A percentile compares a stretch with the other conserved stretches of the same genome.
Conservation (phyloP, 2,888 invertebrate species). For the Cephalotes varians region DNA sequence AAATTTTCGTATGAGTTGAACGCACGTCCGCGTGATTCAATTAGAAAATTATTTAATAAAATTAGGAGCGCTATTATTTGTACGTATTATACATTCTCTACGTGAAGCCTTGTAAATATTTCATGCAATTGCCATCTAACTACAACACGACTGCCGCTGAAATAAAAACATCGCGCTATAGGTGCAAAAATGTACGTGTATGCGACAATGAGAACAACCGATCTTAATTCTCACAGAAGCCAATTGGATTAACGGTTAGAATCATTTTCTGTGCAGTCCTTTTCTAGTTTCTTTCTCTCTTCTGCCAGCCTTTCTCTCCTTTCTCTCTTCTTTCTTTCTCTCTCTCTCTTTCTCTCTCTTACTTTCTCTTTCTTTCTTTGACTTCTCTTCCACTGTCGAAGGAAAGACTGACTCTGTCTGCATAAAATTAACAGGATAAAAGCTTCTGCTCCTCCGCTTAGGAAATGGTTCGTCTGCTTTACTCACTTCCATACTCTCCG, state of each 20-base stretch:
- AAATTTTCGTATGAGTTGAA: not conserved
- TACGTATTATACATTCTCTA: not conserved
- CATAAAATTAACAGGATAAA: constrained; percentile 72
- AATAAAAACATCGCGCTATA: constrained; percentile 40
- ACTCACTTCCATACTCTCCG: constrained; percentile 15
- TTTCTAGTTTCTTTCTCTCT: constrained; percentile 32
- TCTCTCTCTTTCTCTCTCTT: not conserved
- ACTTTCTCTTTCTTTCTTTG: not conserved
- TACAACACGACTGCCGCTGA: constrained; percentile 19
- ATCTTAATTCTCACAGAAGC: constrained; percentile 71
- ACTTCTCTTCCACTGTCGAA: constrained; percentile 55
- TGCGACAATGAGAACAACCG: constrained; percentile 64
- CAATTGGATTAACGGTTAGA: constrained; percentile 74
- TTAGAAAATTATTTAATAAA: not conserved
- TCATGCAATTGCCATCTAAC: constrained; percentile 36
- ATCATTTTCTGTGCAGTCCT: constrained; percentile 67
- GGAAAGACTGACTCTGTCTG: constrained; percentile 49
- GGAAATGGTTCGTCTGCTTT: constrained; percentile 56
- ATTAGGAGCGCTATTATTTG: constrained; percentile 11
- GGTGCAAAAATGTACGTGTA: constrained; percentile 60
- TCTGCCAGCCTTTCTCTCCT: not conserved
- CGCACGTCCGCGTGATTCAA: not conserved
- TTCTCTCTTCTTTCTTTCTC: not conserved
- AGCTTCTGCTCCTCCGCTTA: constrained; percentile 61
- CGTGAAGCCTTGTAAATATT: constrained; percentile 21